phyloP scores from a whole-genome alignment of 2,797 vertebrate species.

The Lutjanus argentimaculatus region DNA sequence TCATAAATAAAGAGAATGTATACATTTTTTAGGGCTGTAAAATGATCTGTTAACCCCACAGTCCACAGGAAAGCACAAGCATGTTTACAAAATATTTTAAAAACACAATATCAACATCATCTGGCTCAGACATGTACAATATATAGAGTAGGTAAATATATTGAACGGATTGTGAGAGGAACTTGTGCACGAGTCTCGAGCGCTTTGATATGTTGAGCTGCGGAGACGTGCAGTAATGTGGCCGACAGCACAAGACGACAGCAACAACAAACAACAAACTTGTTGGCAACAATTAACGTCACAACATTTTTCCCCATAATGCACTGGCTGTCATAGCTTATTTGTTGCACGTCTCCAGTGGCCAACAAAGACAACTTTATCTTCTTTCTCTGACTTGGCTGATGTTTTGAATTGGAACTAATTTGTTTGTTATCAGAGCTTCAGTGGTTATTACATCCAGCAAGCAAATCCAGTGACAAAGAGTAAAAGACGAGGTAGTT shows the following conservation, averaged over 20 bases:
- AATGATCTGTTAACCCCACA: slow-evolving; percentile 8
- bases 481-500: not conserved
- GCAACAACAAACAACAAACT: not conserved
- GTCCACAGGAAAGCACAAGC: slow-evolving; percentile 20
- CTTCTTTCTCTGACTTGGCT: not conserved
- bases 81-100: slow-evolving; percentile 19
- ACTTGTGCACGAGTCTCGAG: slow-evolving; percentile 3
- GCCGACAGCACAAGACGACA: not conserved
- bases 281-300: slow-evolving; percentile 39
- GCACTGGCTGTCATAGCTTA: slow-evolving; percentile 9
- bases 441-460: not conserved
- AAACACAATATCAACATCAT: slow-evolving; percentile 1
- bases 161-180: not conserved
- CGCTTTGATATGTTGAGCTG: not conserved
- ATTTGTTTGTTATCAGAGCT: slow-evolving; percentile 19
- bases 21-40: slow-evolving; percentile 8
- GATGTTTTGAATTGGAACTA: slow-evolving; percentile 4
- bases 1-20: slow-evolving; percentile 34
- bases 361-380: slow-evolving; percentile 3
- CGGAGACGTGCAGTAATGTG: not conserved
- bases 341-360: not conserved
- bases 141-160: slow-evolving; percentile 31
- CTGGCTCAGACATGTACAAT: not conserved
- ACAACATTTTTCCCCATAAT: slow-evolving; percentile 16
- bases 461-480: not conserved